phyloP scores from a whole-genome alignment of 1,140 invertebrate species.

The Palaemon carinicauda region DNA sequence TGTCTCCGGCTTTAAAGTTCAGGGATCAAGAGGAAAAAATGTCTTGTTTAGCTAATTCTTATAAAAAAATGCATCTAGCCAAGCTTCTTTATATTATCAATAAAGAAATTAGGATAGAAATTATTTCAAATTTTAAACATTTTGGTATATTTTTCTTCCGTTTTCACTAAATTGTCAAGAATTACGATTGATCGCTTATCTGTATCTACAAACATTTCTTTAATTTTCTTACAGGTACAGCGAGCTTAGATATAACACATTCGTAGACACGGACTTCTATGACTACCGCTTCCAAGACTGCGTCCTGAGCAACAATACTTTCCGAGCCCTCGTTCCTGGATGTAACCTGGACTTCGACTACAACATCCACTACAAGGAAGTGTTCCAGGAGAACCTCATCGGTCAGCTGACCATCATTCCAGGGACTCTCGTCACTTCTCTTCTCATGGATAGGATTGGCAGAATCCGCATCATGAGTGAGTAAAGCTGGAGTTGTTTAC shows the following conservation, averaged over 20 bases:
- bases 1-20: neutral
- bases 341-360: conserved; percentile 64
- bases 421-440: conserved; percentile 67
- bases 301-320: conserved; percentile 59
- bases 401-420: conserved; percentile 65
- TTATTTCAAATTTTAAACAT: too few relatives aligned
- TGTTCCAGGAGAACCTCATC: conserved; percentile 63
- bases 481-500: too few relatives aligned
- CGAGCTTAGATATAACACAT: conserved; percentile 58
- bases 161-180: too few relatives aligned
- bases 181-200: too few relatives aligned
- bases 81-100: too few relatives aligned
- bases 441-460: conserved; percentile 67
- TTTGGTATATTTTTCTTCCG: too few relatives aligned
- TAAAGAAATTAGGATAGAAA: too few relatives aligned
- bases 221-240: conserved; percentile 54
- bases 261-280: conserved; percentile 63
- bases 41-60: too few relatives aligned
- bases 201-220: too few relatives aligned
- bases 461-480: conserved; percentile 67
- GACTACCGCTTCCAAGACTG: conserved; percentile 62
- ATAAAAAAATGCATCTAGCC: too few relatives aligned
- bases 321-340: conserved; percentile 59
- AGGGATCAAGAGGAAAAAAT: too few relatives aligned
- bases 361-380: conserved; percentile 62